These are phyloP conservation scores for Arctopsyche grandis DNA, from an alignment of 1,140 invertebrate genomes.

Conservation along the genomic window DNA sequence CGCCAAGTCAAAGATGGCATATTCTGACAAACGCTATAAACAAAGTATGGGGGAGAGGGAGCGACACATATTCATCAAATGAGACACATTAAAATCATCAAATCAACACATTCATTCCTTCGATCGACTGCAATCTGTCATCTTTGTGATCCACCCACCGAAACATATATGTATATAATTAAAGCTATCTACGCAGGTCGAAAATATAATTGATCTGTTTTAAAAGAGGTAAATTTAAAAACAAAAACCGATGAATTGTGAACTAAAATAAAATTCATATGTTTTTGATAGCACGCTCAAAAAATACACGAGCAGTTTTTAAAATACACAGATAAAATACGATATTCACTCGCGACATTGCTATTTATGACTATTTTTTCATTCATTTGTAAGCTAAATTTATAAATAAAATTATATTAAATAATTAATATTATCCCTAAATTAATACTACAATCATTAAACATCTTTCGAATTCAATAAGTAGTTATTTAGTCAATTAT, in stretches of 20 bases:
- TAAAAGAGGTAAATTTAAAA: neutral
- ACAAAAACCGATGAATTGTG: neutral
- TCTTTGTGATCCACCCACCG: constrained; percentile 16
- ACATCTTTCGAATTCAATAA: constrained; percentile 6
- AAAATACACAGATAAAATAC: neutral
- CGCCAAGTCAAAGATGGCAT: constrained; percentile 18
- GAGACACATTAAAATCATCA: neutral
- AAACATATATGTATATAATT: neutral
- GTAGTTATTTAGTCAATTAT: neutral
- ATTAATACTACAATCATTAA: constrained; percentile 15
- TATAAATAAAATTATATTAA: constrained; percentile 27
- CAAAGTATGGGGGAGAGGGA: constrained; percentile 4
- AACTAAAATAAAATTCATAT: constrained; percentile 16
- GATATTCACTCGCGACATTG: constrained; percentile 7
- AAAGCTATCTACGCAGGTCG: neutral
- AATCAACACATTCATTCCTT: neutral
- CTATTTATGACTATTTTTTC: constrained; percentile 22
- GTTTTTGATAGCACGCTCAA: neutral
- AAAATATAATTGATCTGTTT: too few relatives aligned
- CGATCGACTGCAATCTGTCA: constrained; percentile 1
- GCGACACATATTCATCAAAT: constrained; percentile 17
- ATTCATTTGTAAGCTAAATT: constrained; percentile 15
- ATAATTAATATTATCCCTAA: constrained; percentile 11
- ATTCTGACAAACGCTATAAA: constrained; percentile 27
- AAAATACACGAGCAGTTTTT: neutral